A percentile compares a stretch with the other conserved stretches of the same genome.
These are phyloP conservation scores for Diuraphis noxia DNA, from an alignment of 1,140 invertebrate species.

Conservation along the genomic window DNA sequence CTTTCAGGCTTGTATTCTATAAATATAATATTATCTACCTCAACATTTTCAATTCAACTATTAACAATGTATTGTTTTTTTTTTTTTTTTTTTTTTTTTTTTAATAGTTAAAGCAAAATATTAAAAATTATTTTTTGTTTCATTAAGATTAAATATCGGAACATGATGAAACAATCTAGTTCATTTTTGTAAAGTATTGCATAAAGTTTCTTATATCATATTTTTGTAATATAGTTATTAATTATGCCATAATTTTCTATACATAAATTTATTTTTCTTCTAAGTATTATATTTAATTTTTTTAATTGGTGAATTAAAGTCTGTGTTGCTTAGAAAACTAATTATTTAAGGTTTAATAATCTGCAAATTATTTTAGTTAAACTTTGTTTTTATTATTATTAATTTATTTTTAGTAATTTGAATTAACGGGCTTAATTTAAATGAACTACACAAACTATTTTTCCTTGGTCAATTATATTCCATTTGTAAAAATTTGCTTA, in stretches of 20 bases:
- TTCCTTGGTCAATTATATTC: slow-evolving; percentile 33
- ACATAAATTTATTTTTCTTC: not conserved
- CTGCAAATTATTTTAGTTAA: not conserved
- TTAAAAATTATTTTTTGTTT: not conserved
- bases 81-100: not conserved
- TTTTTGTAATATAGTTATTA: slow-evolving; percentile 9
- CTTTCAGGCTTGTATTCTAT: slow-evolving; percentile 10
- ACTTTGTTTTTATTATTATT: not conserved
- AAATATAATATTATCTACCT: slow-evolving; percentile 21
- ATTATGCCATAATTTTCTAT: slow-evolving; percentile 21
- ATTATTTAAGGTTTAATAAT: not conserved
- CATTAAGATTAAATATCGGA: not conserved
- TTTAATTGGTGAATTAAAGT: slow-evolving; percentile 7
- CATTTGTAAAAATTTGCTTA: not conserved
- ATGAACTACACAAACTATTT: not conserved
- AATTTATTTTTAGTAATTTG: slow-evolving; percentile 3
- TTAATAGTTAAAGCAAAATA: not conserved
- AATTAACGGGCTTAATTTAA: not conserved
- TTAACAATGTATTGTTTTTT: not conserved
- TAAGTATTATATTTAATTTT: slow-evolving; percentile 15
- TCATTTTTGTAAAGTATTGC: not conserved
- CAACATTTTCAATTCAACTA: not conserved
- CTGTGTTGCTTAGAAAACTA: slow-evolving; percentile 1
- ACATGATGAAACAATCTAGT: not conserved
- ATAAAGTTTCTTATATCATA: not conserved